These are phyloP conservation scores for Sialia sialis DNA, from an alignment of 2,113 vertebrate species.

Conservation along the genomic window DNA sequence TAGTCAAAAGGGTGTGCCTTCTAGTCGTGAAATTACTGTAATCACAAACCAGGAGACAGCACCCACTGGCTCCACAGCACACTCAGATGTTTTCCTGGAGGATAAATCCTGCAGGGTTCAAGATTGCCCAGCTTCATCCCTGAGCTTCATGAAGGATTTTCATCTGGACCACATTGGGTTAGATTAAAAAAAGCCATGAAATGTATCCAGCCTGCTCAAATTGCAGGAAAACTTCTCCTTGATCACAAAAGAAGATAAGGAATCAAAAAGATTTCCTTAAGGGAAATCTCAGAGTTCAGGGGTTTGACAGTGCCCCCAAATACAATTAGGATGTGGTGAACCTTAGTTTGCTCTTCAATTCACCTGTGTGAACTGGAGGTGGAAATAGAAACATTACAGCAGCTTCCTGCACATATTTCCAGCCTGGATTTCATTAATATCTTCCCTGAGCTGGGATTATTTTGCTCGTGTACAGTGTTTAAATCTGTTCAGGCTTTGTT, in stretches of 20 bases:
- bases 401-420: constrained; percentile 5
- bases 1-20: no score
- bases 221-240: background rate
- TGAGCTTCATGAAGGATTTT: background rate
- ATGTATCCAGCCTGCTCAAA: background rate
- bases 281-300: constrained; percentile 3
- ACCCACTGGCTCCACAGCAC: background rate
- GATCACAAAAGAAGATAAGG: background rate
- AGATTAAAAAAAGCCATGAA: background rate
- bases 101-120: background rate
- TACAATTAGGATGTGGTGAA: constrained; percentile 12
- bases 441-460: constrained; percentile 12
- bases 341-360: constrained; percentile 25
- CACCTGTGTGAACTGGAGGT: constrained; percentile 25
- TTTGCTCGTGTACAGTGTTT: background rate
- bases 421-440: constrained; percentile 48
- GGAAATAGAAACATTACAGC: background rate
- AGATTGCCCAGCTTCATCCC: background rate
- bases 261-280: constrained; percentile 4
- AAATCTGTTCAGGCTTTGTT: constrained; percentile 27
- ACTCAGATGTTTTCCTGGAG: background rate
- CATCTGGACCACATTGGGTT: background rate
- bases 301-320: constrained; percentile 1
- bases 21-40: no score
- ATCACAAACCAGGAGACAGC: background rate